Evolutionary conservation across 2,113 vertebrate species (phyloP), one percentile per base, ranked within the genome.

Genomic region (Lampris megalopsis): DNA sequence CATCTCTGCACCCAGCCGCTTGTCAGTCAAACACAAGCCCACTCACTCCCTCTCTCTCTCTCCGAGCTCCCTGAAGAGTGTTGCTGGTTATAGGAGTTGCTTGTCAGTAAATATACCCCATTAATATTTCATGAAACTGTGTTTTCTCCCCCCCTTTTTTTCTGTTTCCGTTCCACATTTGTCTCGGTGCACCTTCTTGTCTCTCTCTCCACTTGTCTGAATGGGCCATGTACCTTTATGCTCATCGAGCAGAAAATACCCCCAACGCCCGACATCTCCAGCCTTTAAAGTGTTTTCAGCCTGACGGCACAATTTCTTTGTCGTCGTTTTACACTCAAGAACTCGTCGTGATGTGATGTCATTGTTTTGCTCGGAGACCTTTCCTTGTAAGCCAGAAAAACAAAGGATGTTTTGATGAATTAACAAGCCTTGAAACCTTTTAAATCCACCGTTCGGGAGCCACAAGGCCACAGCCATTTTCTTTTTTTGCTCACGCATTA

Each of bases 41-140:
- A 80, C 58, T 76, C 24, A 24, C 71, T 64, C 10, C 36, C 11
- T 9, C 75, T 69, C 50, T 65, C 71, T 80, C 64, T 77, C 77
- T 60, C 63, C 45, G 13, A 75, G 73, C 65, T 83, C 89, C 81
- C 90, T 2, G 47, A 81, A 84, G 88, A 79, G 68, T 84, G 84
- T 89, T 87, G 81, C 80, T 57, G 80, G 68, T 88, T 92, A 77
- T 71, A 65, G 82, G 72, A 72, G 86, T 63, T 69, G 40, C 88
- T 84, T 90, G 90, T 91, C 87, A 80, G 92, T 93, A 93, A 94
- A 94, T 90, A 93, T 83, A 92, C 61, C 79, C 82, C 77, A 91
- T 95, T 89, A 94, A 95, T 94, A 94, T 93, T 94, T 94, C 82
- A 94, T 93, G 40, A 42, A 78, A 45, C 78, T 83, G 80, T 92